Base-by-base conservation (phyloP, 2,113 vertebrate genomes). In the Empidonax alnorum region DNA sequence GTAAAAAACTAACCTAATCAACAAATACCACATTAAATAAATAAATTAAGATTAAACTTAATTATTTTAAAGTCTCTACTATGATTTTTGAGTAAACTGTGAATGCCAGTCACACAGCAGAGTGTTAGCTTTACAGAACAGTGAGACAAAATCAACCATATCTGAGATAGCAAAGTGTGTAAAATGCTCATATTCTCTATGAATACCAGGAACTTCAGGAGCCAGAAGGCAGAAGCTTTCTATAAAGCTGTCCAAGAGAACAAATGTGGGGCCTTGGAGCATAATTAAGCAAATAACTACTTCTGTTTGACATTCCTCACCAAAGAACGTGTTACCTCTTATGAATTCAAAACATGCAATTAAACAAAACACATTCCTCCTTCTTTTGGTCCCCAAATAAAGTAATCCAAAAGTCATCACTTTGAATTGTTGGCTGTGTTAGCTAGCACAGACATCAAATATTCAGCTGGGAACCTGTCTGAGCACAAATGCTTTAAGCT, bases 321-420 rank as follows among this genome's bases (percentile, higher is more conserved):
- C 53, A 79, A 94, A 90, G 71, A 84, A 76, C 0, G 0, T 33
- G 13, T 30, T 93, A 76, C 31, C 31, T 80, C 58, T 50, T 68
- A 79, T 76, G 85, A 91, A 95, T 93, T 90, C 71, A 79, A 94
- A 93, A 73, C n/a, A 76, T 66, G 37, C 41, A 90, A 80, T 84
- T 85, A 90, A 91, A 92, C 39, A 96, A 93, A 93, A 66, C 39
- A 78, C 39, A 56, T 81, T 87, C 15, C 10, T 41, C 20, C 4
- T 84, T 71, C 39, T 89, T 61, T 47, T 87, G 41, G 82, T 91
- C 47, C 68, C 30, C 33, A 82, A 87, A 81, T 77, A 46, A 74
- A 96, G 24, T 37, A 81, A 91, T 84, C 65, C 35, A 67, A 72
- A 59, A 73, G 33, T 30, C 23, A 82, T 59, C 14, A 39, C 74